A percentile compares a stretch with the other conserved stretches of the same genome.
These are phyloP conservation scores for Naso thynnoides DNA, from an alignment of 2,797 vertebrate genomes.

Conservation along the genomic window DNA sequence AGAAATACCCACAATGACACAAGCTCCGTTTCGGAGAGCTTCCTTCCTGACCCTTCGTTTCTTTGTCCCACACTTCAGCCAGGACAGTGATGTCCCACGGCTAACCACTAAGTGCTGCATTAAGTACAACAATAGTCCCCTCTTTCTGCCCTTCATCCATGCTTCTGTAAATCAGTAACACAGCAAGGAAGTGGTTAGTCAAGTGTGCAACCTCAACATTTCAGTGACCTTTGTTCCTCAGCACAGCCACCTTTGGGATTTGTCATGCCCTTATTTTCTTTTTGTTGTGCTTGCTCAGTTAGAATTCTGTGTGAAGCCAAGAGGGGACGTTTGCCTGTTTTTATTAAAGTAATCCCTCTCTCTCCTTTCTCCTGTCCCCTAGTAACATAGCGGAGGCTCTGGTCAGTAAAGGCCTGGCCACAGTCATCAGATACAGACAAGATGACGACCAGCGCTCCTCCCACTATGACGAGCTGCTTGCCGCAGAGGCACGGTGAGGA, in stretches of 20 bases:
- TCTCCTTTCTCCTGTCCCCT: conserved; percentile 48
- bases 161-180: conserved; percentile 36
- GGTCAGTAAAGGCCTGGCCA: conserved; percentile 96
- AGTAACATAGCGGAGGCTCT: conserved; percentile 98
- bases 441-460: conserved; percentile 97
- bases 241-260: conserved; percentile 50
- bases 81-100: conserved; percentile 52
- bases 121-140: conserved; percentile 38
- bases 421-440: conserved; percentile 95
- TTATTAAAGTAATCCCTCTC: conserved; percentile 34
- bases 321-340: neutral
- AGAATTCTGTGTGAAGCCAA: conserved; percentile 13
- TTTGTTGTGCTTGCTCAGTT: conserved; percentile 7
- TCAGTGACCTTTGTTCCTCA: conserved; percentile 52
- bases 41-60: conserved; percentile 7
- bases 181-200: conserved; percentile 38
- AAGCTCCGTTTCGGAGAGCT: conserved; percentile 1
- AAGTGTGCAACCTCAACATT: conserved; percentile 58
- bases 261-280: conserved; percentile 34
- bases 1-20: conserved; percentile 1
- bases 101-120: conserved; percentile 55
- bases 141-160: conserved; percentile 43
- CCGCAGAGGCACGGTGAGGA: conserved; percentile 93
- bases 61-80: conserved; percentile 30
- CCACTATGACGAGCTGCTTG: conserved; percentile 95